phyloP scores from a whole-genome alignment of 2,888 invertebrate genomes.

The Argyresthia goedartella region DNA sequence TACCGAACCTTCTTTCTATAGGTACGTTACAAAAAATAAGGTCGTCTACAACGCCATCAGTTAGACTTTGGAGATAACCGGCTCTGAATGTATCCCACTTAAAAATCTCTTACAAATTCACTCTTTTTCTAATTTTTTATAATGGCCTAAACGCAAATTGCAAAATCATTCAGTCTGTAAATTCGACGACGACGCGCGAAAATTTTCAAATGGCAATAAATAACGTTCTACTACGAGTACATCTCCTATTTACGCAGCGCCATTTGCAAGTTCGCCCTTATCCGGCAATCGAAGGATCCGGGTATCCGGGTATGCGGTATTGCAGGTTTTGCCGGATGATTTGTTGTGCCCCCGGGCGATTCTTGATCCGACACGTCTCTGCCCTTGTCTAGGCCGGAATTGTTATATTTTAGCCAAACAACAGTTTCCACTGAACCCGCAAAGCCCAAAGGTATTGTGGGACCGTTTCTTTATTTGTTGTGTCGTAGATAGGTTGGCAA shows the following conservation, averaged over 20 bases:
- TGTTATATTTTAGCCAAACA: conserved; percentile 1
- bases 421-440: background rate
- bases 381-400: conserved; percentile 28
- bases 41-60: no score
- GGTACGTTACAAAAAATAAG: no score
- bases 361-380: conserved; percentile 56
- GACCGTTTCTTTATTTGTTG: no score
- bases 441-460: no score
- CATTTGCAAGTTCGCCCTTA: conserved; percentile 58
- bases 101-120: no score
- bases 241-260: conserved; percentile 25
- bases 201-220: background rate
- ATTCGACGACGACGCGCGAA: no score
- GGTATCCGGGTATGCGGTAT: conserved; percentile 27
- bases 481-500: no score
- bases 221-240: background rate
- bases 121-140: no score
- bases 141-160: background rate
- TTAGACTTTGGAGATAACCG: no score
- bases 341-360: conserved; percentile 58
- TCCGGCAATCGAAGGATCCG: conserved; percentile 47
- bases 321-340: conserved; percentile 66
- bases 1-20: no score
- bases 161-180: background rate
- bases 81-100: no score